Conservation (phyloP, 2,888 invertebrate genomes). For the Junonia oenone region DNA sequence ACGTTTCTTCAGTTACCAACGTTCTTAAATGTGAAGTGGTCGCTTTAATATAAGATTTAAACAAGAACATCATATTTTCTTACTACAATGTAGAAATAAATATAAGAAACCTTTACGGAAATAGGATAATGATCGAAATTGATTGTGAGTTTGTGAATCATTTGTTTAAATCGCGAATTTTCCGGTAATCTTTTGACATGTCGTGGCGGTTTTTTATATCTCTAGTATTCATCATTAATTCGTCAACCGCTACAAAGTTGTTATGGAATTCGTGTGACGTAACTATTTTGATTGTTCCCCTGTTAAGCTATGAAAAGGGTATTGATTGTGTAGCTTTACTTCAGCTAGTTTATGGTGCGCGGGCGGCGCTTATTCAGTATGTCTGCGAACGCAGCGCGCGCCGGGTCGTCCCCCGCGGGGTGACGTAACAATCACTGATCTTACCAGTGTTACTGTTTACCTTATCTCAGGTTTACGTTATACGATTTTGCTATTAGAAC, state of each 20-base stretch:
- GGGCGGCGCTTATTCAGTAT: conserved; percentile 52
- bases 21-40: conserved; percentile 29
- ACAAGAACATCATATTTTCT: not conserved
- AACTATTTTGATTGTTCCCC: conserved; percentile 15
- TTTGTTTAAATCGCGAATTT: conserved; percentile 7
- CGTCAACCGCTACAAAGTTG: not conserved
- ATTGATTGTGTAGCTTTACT: conserved; percentile 39
- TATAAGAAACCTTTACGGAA: not conserved
- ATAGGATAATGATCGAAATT: conserved; percentile 15
- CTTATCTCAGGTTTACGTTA: not conserved
- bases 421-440: conserved; percentile 32
- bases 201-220: not conserved
- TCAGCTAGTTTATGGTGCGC: conserved; percentile 49
- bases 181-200: conserved; percentile 2
- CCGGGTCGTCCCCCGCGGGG: conserved; percentile 46
- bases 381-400: conserved; percentile 59
- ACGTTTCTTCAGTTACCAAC: conserved; percentile 35
- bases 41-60: not conserved
- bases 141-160: conserved; percentile 19
- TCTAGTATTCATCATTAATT: not conserved
- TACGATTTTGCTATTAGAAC: not conserved
- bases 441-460: conserved; percentile 6
- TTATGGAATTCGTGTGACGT: conserved; percentile 5
- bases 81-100: not conserved
- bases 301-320: conserved; percentile 16